Conservation (phyloP, 2,888 invertebrate genomes). For the Hemistola chrysoprasaria region DNA sequence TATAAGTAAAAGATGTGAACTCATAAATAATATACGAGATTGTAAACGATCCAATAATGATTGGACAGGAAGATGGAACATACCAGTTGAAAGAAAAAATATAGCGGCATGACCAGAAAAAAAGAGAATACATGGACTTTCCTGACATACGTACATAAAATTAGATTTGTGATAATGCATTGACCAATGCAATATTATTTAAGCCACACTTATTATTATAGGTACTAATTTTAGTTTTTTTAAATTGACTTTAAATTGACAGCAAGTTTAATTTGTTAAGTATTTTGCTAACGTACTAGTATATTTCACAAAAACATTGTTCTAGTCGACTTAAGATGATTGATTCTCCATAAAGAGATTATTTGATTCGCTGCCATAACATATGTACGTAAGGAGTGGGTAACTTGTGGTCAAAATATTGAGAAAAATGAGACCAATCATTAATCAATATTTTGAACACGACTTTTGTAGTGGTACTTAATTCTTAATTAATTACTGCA, state of each 20-base stretch:
- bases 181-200: slow-evolving; percentile 30
- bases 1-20: slow-evolving; percentile 89
- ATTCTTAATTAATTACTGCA: slow-evolving; percentile 20
- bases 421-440: slow-evolving; percentile 26
- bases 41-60: slow-evolving; percentile 74
- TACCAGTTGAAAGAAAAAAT: slow-evolving; percentile 80
- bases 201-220: neutral
- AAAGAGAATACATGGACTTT: slow-evolving; percentile 7
- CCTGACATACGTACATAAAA: neutral
- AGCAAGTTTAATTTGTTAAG: too few species aligned
- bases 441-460: slow-evolving; percentile 72
- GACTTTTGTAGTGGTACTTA: slow-evolving; percentile 43
- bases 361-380: slow-evolving; percentile 60
- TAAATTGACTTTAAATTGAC: too few species aligned
- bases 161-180: slow-evolving; percentile 34
- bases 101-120: slow-evolving; percentile 55
- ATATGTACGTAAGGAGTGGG: slow-evolving; percentile 10
- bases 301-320: neutral
- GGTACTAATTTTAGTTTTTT: too few species aligned
- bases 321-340: slow-evolving; percentile 31
- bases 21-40: slow-evolving; percentile 80
- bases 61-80: slow-evolving; percentile 77
- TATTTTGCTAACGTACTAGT: too few species aligned
- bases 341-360: slow-evolving; percentile 30
- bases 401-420: slow-evolving; percentile 74